phyloP scores from a whole-genome alignment of 2,113 vertebrate genomes.

The Saimiri boliviensis region DNA sequence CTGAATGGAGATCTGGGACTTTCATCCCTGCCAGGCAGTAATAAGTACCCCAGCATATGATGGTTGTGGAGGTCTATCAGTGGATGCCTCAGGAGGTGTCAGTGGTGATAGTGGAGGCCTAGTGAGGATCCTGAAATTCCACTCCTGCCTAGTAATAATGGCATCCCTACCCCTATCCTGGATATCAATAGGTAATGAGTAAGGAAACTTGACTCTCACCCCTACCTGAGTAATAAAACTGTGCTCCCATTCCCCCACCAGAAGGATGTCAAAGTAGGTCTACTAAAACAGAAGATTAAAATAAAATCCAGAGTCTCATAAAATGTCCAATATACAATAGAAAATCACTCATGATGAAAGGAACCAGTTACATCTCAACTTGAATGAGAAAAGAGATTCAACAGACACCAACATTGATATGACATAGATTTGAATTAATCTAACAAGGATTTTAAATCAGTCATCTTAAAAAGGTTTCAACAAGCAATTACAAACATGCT shows the following conservation, averaged over 20 bases:
- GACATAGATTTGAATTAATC: neutral
- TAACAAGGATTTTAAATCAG: neutral
- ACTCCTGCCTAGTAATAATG: neutral
- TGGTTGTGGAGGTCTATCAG: neutral
- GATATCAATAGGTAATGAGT: neutral
- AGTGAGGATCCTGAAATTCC: neutral
- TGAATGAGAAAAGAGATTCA: neutral
- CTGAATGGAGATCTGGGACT: neutral
- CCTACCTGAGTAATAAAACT: neutral
- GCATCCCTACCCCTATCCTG: neutral
- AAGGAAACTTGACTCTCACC: neutral
- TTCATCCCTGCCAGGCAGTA: neutral
- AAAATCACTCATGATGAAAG: neutral
- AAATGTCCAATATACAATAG: neutral
- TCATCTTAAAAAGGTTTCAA: neutral
- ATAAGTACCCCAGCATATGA: neutral
- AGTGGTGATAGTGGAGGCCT: neutral
- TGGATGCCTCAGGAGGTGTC: too few relatives aligned
- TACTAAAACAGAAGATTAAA: neutral
- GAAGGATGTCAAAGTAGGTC: neutral
- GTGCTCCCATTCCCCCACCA: neutral
- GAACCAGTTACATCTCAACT: neutral
- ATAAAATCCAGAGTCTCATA: neutral
- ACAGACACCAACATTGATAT: neutral
- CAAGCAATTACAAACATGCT: neutral